Base-by-base conservation (phyloP, 1,140 invertebrate species). In the Procambarus clarkii region DNA sequence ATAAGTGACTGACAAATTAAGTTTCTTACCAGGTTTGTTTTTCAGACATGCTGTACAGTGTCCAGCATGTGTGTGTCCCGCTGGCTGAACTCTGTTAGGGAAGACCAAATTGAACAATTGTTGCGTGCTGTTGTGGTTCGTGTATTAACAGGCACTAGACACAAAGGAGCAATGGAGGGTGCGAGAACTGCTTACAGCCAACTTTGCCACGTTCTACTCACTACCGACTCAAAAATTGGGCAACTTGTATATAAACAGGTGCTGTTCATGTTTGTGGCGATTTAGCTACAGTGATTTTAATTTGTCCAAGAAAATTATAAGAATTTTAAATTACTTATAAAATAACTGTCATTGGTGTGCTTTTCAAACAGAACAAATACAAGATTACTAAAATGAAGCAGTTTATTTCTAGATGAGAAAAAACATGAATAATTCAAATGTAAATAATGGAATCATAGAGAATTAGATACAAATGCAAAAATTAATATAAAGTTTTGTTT, bases 161-260 rank as follows among this genome's bases (percentile, higher is more conserved):
- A 97, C 93, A 97, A 97, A 95, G 97, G 97, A 76, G 97, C 96
- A 46, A 97, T 97, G 85, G 97, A 98, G 94, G 95, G 96, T 21
- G 96, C 96, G 2, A 96, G 96, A 3, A 91, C 94, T 82, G 95
- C 96, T 60, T 95, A 91, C 71, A 74, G 24, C 69, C 69, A 74
- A 74, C n/a, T 74, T 21, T 82, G 87, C 76, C 21, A 21, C 3
- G 34, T 82, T 34, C 79, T 89, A 0, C 69, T 82, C 15, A 24
- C 44, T 58, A 34, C 79, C 21, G 34, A 69, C 9, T 48, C 21
- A 13, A 81, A 71, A 8, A 45, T 46, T 50, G 60, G 78, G 1
- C 54, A 71, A 21, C 46, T 81, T 45, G 77, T 80, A 48, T 88
- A 81, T 48, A 78, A 58, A 78, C 85, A 86, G 85, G 85, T 86